phyloP scores from a whole-genome alignment of 1,140 invertebrate genomes.

The Sipha flava region DNA sequence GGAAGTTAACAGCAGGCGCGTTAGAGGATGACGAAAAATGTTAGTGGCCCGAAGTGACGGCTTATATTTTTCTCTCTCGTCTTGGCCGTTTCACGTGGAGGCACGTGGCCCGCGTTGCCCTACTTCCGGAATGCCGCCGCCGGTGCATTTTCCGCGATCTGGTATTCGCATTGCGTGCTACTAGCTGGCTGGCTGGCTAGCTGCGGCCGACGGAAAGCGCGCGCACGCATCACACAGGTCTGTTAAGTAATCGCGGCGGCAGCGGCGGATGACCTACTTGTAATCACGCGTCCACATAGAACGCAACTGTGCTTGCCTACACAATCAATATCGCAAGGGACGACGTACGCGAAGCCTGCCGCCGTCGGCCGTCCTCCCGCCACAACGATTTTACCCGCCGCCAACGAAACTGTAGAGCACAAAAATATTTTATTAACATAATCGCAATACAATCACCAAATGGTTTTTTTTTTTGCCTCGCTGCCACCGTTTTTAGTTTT shows the following conservation, averaged over 20 bases:
- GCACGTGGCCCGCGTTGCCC: conserved; percentile 28
- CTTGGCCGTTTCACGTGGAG: not conserved
- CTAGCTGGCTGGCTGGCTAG: too few species aligned
- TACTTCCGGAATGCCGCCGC: conserved; percentile 22
- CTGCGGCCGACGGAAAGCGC: not conserved
- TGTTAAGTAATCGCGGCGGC: not conserved
- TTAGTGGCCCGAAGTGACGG: too few species aligned
- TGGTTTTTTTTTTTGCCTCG: too few species aligned
- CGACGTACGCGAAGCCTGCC: not conserved
- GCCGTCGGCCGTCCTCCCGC: not conserved
- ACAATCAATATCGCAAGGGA: conserved; percentile 28
- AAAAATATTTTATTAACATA: too few species aligned
- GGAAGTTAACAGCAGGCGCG: too few species aligned
- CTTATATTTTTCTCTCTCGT: not conserved
- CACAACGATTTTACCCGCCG: not conserved
- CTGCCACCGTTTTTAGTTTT: too few species aligned
- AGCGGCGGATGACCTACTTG: conserved; percentile 21
- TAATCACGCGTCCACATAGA: not conserved
- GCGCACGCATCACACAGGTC: not conserved
- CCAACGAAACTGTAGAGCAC: not conserved
- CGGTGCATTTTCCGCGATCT: conserved; percentile 9
- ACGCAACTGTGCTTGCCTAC: conserved; percentile 23
- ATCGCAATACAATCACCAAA: too few species aligned
- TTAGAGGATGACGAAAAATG: too few species aligned
- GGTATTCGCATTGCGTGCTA: too few species aligned